These are phyloP conservation scores for Drosophila truncata DNA, from an alignment of 1,140 invertebrate genomes.

Conservation along the genomic window DNA sequence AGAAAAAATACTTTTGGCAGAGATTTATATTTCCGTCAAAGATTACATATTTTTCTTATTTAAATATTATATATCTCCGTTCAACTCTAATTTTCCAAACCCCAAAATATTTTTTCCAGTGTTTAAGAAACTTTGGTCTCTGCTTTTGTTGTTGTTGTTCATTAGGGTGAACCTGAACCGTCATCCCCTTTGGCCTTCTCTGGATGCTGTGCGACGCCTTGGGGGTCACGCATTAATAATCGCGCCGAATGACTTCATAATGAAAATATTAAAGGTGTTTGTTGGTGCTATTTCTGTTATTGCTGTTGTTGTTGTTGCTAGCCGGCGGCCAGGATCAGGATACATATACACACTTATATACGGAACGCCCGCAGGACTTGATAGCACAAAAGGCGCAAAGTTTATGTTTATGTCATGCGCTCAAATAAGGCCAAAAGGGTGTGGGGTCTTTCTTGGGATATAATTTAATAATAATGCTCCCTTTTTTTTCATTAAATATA, in stretches of 20 bases:
- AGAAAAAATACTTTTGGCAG: background rate
- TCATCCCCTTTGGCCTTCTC: conserved; percentile 22
- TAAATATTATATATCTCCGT: background rate
- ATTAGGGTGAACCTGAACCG: conserved; percentile 57
- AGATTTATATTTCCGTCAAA: background rate
- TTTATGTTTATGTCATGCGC: conserved; percentile 80
- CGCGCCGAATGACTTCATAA: conserved; percentile 82
- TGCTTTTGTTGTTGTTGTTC: conserved; percentile 61
- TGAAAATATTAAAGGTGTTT: conserved; percentile 85
- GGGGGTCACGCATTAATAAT: conserved; percentile 83
- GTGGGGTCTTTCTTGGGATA: conserved; percentile 12
- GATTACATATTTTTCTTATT: background rate
- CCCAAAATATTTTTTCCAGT: background rate
- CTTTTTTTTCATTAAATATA: conserved; percentile 74
- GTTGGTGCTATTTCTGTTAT: conserved; percentile 50
- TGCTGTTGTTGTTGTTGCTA: conserved; percentile 34
- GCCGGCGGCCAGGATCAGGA: conserved; percentile 62
- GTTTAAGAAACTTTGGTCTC: conserved; percentile 9
- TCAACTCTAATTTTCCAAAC: background rate
- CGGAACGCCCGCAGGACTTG: conserved; percentile 53
- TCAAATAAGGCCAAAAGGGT: conserved; percentile 24
- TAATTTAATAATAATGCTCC: conserved; percentile 79
- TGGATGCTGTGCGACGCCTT: conserved; percentile 69
- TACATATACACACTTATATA: conserved; percentile 35
- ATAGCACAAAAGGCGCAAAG: conserved; percentile 77